phyloP scores from a whole-genome alignment of 2,797 vertebrate genomes.

The Paedocypris micromegethes region DNA sequence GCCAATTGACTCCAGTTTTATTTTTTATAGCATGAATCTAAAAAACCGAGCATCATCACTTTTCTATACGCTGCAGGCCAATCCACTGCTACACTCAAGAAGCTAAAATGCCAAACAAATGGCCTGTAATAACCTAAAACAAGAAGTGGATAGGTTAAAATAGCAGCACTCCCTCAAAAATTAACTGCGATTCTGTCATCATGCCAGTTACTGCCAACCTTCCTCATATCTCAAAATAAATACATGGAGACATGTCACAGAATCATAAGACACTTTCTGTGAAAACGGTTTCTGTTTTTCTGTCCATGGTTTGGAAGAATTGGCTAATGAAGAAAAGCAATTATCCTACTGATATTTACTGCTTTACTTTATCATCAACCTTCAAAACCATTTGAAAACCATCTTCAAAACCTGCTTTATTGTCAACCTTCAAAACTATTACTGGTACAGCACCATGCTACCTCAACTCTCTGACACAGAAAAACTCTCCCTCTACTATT shows the following conservation, averaged over 20 bases:
- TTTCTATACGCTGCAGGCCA: conserved; percentile 28
- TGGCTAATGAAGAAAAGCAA: too few relatives aligned
- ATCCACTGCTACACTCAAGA: not conserved
- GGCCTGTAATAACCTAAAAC: conserved; percentile 31
- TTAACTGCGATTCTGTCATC: conserved; percentile 30
- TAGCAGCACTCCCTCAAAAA: conserved; percentile 12
- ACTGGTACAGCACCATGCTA: too few relatives aligned
- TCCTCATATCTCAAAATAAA: conserved; percentile 24
- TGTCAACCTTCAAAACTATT: too few relatives aligned
- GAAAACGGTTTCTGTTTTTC: too few relatives aligned
- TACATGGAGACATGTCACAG: not conserved
- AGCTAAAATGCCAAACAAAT: conserved; percentile 31
- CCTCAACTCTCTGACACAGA: too few relatives aligned
- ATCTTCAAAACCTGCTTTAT: too few relatives aligned
- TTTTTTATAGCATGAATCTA: conserved; percentile 14
- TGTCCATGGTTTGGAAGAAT: too few relatives aligned
- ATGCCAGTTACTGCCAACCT: conserved; percentile 1
- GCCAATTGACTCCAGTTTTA: conserved; percentile 23
- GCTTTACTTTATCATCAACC: too few relatives aligned
- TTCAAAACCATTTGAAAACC: too few relatives aligned
- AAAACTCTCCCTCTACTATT: too few relatives aligned
- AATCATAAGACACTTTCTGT: not conserved
- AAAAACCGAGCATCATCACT: conserved; percentile 24
- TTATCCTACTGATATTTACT: too few relatives aligned
- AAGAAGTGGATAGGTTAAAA: conserved; percentile 29